Evolutionary conservation across 2,797 vertebrate species (phyloP).

Genomic region (Oreochromis grahami): DNA sequence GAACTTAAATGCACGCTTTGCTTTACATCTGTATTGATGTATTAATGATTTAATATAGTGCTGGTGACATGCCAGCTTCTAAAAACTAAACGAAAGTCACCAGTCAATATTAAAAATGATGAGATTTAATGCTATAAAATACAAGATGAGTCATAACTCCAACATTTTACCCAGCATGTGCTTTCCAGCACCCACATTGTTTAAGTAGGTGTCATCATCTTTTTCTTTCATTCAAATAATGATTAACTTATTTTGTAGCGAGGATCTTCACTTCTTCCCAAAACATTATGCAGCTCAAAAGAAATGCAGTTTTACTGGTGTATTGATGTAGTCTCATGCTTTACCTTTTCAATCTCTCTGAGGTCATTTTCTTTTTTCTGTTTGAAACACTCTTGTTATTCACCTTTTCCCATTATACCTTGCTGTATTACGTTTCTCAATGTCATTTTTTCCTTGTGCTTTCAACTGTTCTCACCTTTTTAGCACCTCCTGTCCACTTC

Average conservation of each 20-base stretch:
- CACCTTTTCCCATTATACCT: neutral
- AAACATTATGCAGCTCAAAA: neutral
- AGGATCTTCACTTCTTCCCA: conserved; percentile 2
- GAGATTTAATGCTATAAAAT: conserved; percentile 9
- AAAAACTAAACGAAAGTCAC: conserved; percentile 18
- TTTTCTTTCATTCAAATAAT: neutral
- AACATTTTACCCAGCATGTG: neutral
- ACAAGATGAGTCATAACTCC: conserved; percentile 29
- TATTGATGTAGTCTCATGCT: neutral
- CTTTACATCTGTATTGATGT: neutral
- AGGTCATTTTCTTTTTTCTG: neutral
- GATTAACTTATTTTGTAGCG: conserved; percentile 1
- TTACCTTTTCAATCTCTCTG: neutral
- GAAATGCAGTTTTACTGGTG: neutral
- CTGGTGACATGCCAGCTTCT: neutral
- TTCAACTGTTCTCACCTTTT: conserved; percentile 31
- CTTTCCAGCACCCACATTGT: conserved; percentile 10
- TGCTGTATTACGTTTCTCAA: neutral
- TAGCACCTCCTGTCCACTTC: conserved; percentile 24
- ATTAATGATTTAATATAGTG: neutral
- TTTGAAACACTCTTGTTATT: neutral
- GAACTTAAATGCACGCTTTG: neutral
- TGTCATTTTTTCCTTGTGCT: neutral
- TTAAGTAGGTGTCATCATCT: conserved; percentile 1
- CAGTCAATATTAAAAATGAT: conserved; percentile 17